A percentile compares a stretch with the other conserved stretches of the same genome.
These are phyloP conservation scores for Helicolenus hilgendorfi DNA, from an alignment of 2,797 vertebrate genomes.

Conservation along the genomic window DNA sequence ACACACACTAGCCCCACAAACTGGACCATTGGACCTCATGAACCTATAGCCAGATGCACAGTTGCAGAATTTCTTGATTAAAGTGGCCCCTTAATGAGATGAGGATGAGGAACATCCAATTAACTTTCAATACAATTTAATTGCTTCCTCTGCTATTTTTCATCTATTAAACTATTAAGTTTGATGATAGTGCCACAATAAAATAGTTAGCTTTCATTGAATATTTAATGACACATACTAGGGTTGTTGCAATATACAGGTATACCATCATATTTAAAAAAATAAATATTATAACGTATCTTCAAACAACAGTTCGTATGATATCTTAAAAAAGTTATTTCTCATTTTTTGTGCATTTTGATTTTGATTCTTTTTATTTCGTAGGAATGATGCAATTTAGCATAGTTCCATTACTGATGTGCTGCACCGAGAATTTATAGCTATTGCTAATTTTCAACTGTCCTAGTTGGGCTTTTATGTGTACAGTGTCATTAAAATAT, in stretches of 20 bases:
- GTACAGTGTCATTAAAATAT: too few relatives aligned
- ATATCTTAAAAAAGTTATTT: too few relatives aligned
- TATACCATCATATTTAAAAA: not conserved
- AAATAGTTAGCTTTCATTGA: conserved; percentile 6
- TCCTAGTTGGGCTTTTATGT: too few relatives aligned
- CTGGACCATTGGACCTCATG: not conserved
- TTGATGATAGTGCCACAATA: not conserved
- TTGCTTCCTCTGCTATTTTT: not conserved
- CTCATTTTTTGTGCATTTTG: too few relatives aligned
- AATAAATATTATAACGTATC: too few relatives aligned
- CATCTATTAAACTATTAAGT: conserved; percentile 18
- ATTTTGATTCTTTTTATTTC: too few relatives aligned
- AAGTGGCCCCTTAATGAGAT: conserved; percentile 24
- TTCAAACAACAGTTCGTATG: too few relatives aligned
- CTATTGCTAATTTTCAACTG: too few relatives aligned
- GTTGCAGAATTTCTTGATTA: conserved; percentile 33
- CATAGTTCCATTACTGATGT: too few relatives aligned
- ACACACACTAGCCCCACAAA: not conserved
- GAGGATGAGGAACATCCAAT: not conserved
- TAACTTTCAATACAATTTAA: conserved; percentile 18
- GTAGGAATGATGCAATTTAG: too few relatives aligned
- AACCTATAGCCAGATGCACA: conserved; percentile 9
- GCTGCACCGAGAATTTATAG: too few relatives aligned
- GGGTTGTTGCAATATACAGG: not conserved
- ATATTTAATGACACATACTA: not conserved